phyloP scores from a whole-genome alignment of 2,888 invertebrate species.

The Epicampocera succincta region DNA sequence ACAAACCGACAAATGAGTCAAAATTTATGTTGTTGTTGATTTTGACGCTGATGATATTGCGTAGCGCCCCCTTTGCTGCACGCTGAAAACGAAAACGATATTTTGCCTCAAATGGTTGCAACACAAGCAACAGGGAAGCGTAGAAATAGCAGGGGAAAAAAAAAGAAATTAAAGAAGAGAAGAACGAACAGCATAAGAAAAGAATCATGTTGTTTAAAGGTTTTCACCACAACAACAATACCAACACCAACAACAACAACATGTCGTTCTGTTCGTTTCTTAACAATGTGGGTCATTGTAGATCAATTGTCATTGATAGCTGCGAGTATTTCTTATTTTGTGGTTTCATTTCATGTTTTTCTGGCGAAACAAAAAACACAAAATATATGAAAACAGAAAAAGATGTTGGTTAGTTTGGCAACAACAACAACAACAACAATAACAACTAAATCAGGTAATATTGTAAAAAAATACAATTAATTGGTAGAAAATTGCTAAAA shows the following conservation, averaged over 20 bases:
- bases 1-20: slow-evolving; percentile 75
- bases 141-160: slow-evolving; percentile 6
- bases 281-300: slow-evolving; percentile 69
- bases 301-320: slow-evolving; percentile 70
- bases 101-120: slow-evolving; percentile 7
- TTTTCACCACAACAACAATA: slow-evolving; percentile 55
- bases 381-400: slow-evolving; percentile 4
- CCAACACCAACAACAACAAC: too few relatives aligned
- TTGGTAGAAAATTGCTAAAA: slow-evolving; percentile 68
- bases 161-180: too few relatives aligned
- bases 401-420: slow-evolving; percentile 44
- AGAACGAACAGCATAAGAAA: slow-evolving; percentile 8
- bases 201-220: slow-evolving; percentile 58
- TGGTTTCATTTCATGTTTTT: slow-evolving; percentile 50
- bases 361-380: slow-evolving; percentile 31
- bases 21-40: slow-evolving; percentile 79
- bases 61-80: slow-evolving; percentile 69
- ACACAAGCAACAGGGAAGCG: not conserved
- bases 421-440: slow-evolving; percentile 34
- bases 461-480: slow-evolving; percentile 63
- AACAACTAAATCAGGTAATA: slow-evolving; percentile 66
- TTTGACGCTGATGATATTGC: slow-evolving; percentile 74
- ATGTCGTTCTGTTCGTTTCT: slow-evolving; percentile 58
- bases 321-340: slow-evolving; percentile 54
- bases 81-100: slow-evolving; percentile 7